These are phyloP conservation scores for Mamestra configurata DNA, from an alignment of 1,140 invertebrate species.

Conservation along the genomic window DNA sequence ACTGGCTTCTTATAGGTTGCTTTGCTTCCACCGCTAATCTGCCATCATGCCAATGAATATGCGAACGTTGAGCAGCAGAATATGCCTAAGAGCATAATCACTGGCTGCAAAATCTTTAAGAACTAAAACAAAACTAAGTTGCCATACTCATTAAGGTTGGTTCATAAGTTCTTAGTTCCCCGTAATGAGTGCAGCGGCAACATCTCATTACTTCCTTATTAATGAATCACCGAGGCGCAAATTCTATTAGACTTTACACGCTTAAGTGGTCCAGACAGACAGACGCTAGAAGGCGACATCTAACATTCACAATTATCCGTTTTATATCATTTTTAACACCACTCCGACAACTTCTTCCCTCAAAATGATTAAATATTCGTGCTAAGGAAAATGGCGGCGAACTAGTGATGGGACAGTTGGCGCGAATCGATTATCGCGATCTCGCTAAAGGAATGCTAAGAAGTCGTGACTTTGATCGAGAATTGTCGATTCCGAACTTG, in stretches of 20 bases:
- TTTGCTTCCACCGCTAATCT: too few relatives aligned
- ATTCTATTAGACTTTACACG: slow-evolving; percentile 12
- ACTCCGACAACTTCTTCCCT: slow-evolving; percentile 10
- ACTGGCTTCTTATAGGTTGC: too few relatives aligned
- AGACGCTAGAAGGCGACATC: not conserved
- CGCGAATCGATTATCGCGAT: not conserved
- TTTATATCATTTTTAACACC: slow-evolving; percentile 26
- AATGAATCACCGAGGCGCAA: slow-evolving; percentile 2
- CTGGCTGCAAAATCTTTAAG: too few relatives aligned
- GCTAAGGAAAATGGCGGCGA: not conserved
- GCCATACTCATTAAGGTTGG: too few relatives aligned
- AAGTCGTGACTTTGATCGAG: not conserved
- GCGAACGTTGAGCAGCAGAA: too few relatives aligned
- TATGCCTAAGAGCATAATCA: too few relatives aligned
- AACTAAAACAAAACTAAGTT: too few relatives aligned
- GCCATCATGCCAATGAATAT: too few relatives aligned
- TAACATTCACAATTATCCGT: slow-evolving; percentile 5
- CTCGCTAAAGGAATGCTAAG: not conserved
- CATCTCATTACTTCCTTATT: not conserved
- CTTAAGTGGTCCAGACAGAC: slow-evolving; percentile 29
- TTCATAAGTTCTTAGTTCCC: not conserved
- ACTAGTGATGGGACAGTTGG: not conserved
- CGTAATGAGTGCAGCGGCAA: not conserved
- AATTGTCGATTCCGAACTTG: not conserved
- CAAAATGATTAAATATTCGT: not conserved